A percentile compares a stretch with the other conserved stretches of the same genome.
phyloP scores from a whole-genome alignment of 2,888 invertebrate genomes.

The Choreutis nemorana region DNA sequence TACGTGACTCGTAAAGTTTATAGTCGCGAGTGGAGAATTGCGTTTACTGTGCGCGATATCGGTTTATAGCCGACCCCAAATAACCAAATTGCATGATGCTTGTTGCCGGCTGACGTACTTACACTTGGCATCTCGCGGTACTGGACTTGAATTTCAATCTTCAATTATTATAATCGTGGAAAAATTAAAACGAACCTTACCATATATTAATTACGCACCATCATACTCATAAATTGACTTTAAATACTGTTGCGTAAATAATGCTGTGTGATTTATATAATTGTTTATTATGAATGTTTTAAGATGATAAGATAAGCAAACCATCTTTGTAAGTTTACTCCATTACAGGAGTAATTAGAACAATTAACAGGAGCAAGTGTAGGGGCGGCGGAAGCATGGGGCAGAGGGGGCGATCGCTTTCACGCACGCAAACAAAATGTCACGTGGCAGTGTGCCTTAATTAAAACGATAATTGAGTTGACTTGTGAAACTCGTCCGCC shows the following conservation, averaged over 20 bases:
- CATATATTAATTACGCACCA: no score
- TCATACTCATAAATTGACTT: no score
- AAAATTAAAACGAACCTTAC: no score
- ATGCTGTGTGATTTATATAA: no score
- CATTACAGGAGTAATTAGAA: conserved; percentile 67
- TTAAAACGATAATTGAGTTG: conserved; percentile 68
- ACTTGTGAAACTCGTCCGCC: conserved; percentile 65
- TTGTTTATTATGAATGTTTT: no score
- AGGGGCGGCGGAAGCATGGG: conserved; percentile 17
- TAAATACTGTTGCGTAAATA: no score
- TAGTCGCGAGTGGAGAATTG: conserved; percentile 65
- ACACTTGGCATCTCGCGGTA: no score
- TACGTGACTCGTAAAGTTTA: conserved; percentile 67
- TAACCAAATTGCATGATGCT: conserved; percentile 57
- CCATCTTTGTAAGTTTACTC: no score
- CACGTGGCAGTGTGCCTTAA: conserved; percentile 64
- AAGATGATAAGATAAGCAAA: no score
- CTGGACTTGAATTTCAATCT: no score
- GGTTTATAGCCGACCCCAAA: conserved; percentile 64
- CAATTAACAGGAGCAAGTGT: conserved; percentile 57
- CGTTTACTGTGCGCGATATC: conserved; percentile 63
- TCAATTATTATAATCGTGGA: no score
- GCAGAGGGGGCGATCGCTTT: conserved; percentile 41
- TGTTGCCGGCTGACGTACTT: conserved; percentile 34
- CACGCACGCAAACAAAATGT: conserved; percentile 65